Base-by-base conservation (phyloP, 2,888 invertebrate genomes). In the Eupithecia dodoneata region DNA sequence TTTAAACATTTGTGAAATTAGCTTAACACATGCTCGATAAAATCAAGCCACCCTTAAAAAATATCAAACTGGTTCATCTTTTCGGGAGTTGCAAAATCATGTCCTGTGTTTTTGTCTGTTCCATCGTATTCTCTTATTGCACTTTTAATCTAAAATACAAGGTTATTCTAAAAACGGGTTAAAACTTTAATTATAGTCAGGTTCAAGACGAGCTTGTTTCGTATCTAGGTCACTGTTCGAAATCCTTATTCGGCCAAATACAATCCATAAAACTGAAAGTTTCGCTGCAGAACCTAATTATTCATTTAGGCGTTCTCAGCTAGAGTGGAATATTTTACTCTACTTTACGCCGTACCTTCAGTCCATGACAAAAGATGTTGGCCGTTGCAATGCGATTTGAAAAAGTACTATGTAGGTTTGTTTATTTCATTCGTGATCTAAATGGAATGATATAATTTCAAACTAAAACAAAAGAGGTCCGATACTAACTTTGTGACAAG, bases 201-300 rank as follows among this genome's bases (percentile, higher is more conserved):
- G 63, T 63, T 63, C 63, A 30, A 63, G 63, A 9, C 30, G 30
- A 59, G 59, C n/a, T 18, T 63, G 18, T 10, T 63, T 63, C 63
- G 63, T 30, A 63, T 63, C 63, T 30, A 63, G 63, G 63, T 10
- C 63, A 63, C 30, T 30, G 63, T 66, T 42, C 66, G 47, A 66
- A 72, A 63, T 69, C 45, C 52, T 67, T 44, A 52, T n/a, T 47
- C 30, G 55, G 30, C 55, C 12, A 55, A 71, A 71, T 30, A 44
- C 65, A 66, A 42, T 42, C 45, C 42, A 66, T 66, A 70, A 70
- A 45, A 71, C 41, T 15, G 71, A 71, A 42, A 41, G 63, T 52
- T 71, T 15, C 42, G 30, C 71, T n/a, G 41, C 52, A 52, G 55
- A 71, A 55, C 52, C 49, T 42, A 69, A 70, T 69, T 45, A 70